These are phyloP conservation scores for Prionailurus viverrinus DNA, from an alignment of 2,113 vertebrate species.

Conservation along the genomic window DNA sequence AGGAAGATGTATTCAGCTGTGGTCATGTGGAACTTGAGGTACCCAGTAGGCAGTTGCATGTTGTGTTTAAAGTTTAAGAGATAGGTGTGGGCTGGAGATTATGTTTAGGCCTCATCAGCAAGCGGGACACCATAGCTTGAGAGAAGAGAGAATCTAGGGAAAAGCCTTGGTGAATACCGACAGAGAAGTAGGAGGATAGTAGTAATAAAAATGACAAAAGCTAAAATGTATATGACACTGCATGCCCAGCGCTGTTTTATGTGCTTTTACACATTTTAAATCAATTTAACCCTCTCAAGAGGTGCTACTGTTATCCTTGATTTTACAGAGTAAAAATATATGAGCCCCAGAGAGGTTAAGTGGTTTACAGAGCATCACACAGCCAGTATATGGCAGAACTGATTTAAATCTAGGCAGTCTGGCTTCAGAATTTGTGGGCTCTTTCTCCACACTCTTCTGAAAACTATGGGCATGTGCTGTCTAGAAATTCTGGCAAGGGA, in stretches of 20 bases:
- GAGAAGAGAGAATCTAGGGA: not conserved
- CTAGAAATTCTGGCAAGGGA: not conserved
- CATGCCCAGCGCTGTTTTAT: not conserved
- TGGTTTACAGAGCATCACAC: not conserved
- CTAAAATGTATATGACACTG: not conserved
- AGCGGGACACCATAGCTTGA: not conserved
- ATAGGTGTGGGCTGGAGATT: not conserved
- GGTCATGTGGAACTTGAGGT: not conserved
- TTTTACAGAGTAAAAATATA: conserved; percentile 18
- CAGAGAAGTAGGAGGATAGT: not conserved
- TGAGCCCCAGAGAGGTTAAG: not conserved
- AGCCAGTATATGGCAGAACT: not conserved
- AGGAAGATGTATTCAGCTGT: not conserved
- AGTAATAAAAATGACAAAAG: not conserved
- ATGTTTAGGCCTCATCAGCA: not conserved
- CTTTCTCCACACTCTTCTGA: not conserved
- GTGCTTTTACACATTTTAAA: not conserved
- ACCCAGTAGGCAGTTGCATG: not conserved
- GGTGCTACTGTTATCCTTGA: not conserved
- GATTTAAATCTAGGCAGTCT: not conserved
- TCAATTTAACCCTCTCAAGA: not conserved
- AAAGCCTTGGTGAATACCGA: not conserved
- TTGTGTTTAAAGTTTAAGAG: conserved; percentile 20
- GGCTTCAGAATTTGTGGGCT: not conserved
- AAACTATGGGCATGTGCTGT: not conserved